phyloP scores from a whole-genome alignment of 2,113 vertebrate species.

The Zonotrichia leucophrys region DNA sequence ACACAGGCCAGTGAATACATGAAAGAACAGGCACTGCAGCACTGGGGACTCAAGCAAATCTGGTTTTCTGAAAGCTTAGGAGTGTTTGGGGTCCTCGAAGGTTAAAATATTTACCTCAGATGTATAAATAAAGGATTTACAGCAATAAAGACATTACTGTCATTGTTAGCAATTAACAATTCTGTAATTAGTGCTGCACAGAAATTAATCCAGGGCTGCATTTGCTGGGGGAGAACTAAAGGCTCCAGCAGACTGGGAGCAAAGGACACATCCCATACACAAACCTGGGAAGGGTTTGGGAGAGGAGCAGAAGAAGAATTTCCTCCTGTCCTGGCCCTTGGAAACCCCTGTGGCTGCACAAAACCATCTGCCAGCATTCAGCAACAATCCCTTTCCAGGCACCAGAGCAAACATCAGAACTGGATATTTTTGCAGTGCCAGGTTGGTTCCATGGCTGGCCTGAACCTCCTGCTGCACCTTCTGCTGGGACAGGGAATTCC shows the following conservation, averaged over 20 bases:
- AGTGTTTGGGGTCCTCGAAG: background rate
- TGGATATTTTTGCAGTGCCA: background rate
- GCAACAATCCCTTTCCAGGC: background rate
- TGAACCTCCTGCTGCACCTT: background rate
- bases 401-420: background rate
- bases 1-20: background rate
- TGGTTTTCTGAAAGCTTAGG: background rate
- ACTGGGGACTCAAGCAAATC: background rate
- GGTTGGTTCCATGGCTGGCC: background rate
- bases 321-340: background rate
- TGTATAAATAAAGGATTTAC: background rate
- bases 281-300: background rate
- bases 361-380: background rate
- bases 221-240: background rate
- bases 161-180: background rate
- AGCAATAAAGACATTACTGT: background rate
- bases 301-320: background rate
- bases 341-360: background rate
- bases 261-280: background rate
- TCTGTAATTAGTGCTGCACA: background rate
- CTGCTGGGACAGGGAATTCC: background rate
- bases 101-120: background rate
- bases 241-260: background rate
- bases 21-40: background rate
- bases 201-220: background rate